Evolutionary conservation across 1,140 invertebrate species (phyloP).

Genomic region (Calliphora vicina): DNA sequence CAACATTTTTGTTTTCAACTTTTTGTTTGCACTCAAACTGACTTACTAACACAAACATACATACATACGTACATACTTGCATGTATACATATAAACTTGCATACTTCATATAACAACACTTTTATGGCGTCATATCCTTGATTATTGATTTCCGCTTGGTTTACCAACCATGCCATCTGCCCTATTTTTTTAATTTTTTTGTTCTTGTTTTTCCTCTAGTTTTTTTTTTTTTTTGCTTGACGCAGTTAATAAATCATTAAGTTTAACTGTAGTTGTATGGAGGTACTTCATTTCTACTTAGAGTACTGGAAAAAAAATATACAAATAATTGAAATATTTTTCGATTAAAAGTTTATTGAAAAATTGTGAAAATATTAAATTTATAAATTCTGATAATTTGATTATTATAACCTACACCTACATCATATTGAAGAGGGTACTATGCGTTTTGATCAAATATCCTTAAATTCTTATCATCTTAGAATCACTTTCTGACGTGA

Average conservation of each 20-base stretch:
- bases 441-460: no score
- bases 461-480: no score
- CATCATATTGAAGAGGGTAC: no score
- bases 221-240: background rate
- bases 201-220: background rate
- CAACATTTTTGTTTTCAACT: background rate
- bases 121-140: background rate
- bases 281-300: background rate
- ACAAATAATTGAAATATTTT: no score
- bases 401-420: no score
- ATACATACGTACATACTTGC: background rate
- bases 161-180: background rate
- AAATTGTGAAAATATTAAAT: no score
- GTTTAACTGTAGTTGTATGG: background rate
- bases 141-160: slow-evolving; percentile 13
- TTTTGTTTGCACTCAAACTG: background rate
- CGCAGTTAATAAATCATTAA: background rate
- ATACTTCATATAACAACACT: background rate
- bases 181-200: background rate
- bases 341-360: no score
- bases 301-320: background rate
- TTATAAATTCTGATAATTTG: no score
- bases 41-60: no score
- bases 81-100: background rate
- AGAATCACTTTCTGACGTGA: no score